Evolutionary conservation across 2,888 invertebrate genomes (phyloP).

Genomic region (Volucella bombylans): DNA sequence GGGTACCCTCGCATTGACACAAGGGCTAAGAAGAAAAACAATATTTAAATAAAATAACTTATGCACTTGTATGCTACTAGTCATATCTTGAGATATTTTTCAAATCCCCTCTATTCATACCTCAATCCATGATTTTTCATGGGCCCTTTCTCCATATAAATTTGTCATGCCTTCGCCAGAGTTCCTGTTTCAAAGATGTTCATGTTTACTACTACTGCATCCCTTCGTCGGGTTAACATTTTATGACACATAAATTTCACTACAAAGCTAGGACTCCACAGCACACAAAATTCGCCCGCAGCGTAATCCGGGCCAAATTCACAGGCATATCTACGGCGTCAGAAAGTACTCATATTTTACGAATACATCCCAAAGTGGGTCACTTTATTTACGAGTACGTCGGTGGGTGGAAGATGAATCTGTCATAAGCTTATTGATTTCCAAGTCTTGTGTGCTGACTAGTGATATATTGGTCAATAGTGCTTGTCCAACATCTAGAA

Average conservation of each 20-base stretch:
- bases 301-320: conserved; percentile 38
- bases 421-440: conserved; percentile 45
- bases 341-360: not conserved
- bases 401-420: conserved; percentile 35
- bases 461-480: conserved; percentile 11
- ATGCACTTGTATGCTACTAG: no score
- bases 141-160: not conserved
- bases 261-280: conserved; percentile 27
- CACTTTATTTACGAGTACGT: conserved; percentile 9
- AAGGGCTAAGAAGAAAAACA: no score
- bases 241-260: conserved; percentile 35
- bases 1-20: no score
- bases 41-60: no score
- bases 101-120: no score
- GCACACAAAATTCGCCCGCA: conserved; percentile 16
- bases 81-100: no score
- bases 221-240: conserved; percentile 13
- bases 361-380: conserved; percentile 15
- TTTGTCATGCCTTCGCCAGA: conserved; percentile 15
- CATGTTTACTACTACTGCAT: conserved; percentile 17
- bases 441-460: not conserved
- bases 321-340: conserved; percentile 37
- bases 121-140: no score
- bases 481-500: conserved; percentile 1
- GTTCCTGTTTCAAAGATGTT: conserved; percentile 27